phyloP scores from a whole-genome alignment of 2,888 invertebrate species.

The Globia sparganii region DNA sequence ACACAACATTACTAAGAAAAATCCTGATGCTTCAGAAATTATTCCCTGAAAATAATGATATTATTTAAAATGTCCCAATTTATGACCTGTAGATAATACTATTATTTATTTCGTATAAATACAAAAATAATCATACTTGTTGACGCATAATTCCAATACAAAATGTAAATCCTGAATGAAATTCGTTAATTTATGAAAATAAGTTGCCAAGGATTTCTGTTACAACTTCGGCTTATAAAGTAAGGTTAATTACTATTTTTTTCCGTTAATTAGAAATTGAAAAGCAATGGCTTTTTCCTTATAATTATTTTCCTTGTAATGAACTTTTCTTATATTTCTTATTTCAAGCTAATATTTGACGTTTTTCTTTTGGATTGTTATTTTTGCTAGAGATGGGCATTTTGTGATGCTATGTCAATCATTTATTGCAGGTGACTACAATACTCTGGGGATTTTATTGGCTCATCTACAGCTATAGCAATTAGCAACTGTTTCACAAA shows the following conservation, averaged over 20 bases:
- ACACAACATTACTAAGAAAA: not conserved
- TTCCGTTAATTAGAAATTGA: conserved; percentile 36
- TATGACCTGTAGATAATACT: not conserved
- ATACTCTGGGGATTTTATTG: not conserved
- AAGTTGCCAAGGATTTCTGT: conserved; percentile 31
- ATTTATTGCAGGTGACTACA: not conserved
- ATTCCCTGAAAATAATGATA: not conserved
- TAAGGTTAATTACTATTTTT: conserved; percentile 46
- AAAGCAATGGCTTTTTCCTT: conserved; percentile 20
- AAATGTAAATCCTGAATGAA: conserved; percentile 24
- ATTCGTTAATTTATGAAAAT: conserved; percentile 47
- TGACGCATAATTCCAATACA: not conserved
- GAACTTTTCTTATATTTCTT: conserved; percentile 2
- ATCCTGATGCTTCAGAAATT: not conserved
- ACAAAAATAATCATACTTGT: not conserved
- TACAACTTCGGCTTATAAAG: conserved; percentile 40
- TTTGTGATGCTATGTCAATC: not conserved
- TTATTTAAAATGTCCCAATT: not conserved
- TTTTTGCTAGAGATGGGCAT: not conserved
- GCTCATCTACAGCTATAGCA: not conserved
- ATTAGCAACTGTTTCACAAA: not conserved
- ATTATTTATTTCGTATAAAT: not conserved
- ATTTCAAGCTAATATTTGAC: not conserved
- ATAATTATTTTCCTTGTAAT: no score
- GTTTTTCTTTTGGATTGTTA: not conserved